phyloP scores from a whole-genome alignment of 2,113 vertebrate species.

The Dicaeum eximium region DNA sequence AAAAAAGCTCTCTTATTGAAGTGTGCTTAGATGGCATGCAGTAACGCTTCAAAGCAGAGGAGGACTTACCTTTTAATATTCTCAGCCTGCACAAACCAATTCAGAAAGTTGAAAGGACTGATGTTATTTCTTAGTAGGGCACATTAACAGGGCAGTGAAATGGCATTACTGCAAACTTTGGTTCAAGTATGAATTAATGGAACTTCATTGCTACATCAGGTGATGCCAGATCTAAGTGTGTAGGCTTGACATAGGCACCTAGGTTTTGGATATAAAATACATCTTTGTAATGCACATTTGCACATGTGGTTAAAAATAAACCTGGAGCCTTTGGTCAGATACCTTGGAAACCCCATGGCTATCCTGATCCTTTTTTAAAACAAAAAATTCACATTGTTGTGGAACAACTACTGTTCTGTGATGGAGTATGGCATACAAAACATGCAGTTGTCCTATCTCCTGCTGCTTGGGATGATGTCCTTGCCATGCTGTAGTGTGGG shows the following conservation, averaged over 20 bases:
- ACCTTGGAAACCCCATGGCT: neutral
- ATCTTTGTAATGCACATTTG: neutral
- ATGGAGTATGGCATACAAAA: neutral
- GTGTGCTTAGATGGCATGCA: conserved; percentile 2
- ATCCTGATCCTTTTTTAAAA: neutral
- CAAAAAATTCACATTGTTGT: neutral
- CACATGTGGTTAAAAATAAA: neutral
- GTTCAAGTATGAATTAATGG: neutral
- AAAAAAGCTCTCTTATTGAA: neutral
- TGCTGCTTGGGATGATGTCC: neutral
- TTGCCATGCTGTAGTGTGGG: neutral
- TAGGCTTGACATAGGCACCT: neutral
- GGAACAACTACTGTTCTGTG: neutral
- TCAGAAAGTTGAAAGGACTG: neutral
- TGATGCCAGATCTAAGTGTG: neutral
- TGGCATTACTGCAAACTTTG: neutral
- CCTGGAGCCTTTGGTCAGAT: neutral
- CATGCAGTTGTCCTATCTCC: neutral
- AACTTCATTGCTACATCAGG: neutral
- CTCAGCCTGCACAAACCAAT: neutral
- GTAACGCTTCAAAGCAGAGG: neutral
- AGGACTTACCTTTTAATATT: neutral
- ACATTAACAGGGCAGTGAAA: neutral
- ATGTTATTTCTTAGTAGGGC: neutral
- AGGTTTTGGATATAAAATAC: neutral